Evolutionary conservation across 53 echinoderm and acorn worm species (phyloP), one percentile per base, ranked within the genome.

Genomic region (Henricia sp.): DNA sequence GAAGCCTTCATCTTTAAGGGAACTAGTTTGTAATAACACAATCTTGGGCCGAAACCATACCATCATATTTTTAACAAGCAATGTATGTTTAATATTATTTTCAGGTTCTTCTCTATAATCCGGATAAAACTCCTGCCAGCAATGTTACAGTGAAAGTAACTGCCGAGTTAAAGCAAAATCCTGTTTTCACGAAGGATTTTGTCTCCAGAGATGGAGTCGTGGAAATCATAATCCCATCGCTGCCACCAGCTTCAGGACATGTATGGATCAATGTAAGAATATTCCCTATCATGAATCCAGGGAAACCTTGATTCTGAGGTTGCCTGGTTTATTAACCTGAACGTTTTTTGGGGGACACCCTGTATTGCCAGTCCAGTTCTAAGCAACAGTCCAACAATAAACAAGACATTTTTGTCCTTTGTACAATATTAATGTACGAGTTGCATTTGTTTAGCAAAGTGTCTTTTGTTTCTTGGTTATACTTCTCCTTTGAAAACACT

Each of bases 211-310:
- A 86, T 51, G 97, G 97, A 16, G 76, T 88, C n/a, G 90, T 92
- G 6, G 71, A 75, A 21, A 92, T 94, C 27, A 67, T 74, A 6
- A 88, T 97, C 33, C 88, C 88, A 41, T 63, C 75, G 17, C 69
- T 91, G 36, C 88, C 91, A 26, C 82, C 80, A 21, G 82, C 83
- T 21, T 68, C 85, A 30, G 91, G 91, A 35, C 59, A 91, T 25
- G 74, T 96, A 6, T 96, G 96, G 96, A 64, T 96, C 33, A 90
- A 91, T 83, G 96, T 96, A 53, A 96, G 96, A n/a, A n/a, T n/a
- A n/a, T n/a, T n/a, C n/a, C n/a, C n/a, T n/a, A n/a, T n/a, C n/a
- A n/a, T n/a, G n/a, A n/a, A n/a, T n/a, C n/a, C n/a, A n/a, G n/a
- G n/a, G n/a, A n/a, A n/a, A n/a, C n/a, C n/a, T n/a, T n/a, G n/a